phyloP scores from a whole-genome alignment of 2,113 vertebrate species.

The Myotis davidii region DNA sequence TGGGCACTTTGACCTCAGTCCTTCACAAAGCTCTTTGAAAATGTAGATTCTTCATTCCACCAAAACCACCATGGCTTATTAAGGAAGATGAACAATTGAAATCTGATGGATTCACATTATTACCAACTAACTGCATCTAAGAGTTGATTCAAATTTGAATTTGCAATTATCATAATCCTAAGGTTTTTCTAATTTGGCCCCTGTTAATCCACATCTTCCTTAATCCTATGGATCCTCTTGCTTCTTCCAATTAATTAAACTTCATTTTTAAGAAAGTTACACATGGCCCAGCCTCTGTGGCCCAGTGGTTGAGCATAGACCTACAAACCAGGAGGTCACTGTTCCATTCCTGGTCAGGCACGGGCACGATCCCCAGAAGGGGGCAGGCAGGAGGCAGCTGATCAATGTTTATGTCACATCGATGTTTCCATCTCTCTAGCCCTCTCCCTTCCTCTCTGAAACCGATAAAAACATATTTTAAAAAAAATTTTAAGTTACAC shows the following conservation, averaged over 20 bases:
- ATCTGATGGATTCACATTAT: not conserved
- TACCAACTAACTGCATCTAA: not conserved
- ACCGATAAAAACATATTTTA: not conserved
- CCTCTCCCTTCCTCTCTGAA: not conserved
- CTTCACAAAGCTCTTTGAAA: not conserved
- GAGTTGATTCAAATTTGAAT: not conserved
- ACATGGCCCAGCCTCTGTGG: not conserved
- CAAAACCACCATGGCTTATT: not conserved
- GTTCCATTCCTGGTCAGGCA: not conserved
- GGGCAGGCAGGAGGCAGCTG: not conserved
- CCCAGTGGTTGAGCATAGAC: not conserved
- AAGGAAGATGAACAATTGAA: not conserved
- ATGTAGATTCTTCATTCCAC: not conserved
- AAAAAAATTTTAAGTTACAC: not conserved
- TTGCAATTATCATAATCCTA: not conserved
- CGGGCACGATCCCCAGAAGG: not conserved
- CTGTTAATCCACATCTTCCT: not conserved
- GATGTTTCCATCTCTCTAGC: not conserved
- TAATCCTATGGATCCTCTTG: not conserved
- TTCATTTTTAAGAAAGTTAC: not conserved
- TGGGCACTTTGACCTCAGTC: not conserved
- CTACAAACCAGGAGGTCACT: not conserved
- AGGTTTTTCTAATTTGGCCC: not conserved
- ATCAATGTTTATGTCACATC: not conserved
- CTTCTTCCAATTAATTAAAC: not conserved